Percentiles rank a stretch among this genome's conserved stretches.
These are phyloP conservation scores for Polypterus senegalus DNA, from an alignment of 2,113 vertebrate genomes.

Conservation along the genomic window DNA sequence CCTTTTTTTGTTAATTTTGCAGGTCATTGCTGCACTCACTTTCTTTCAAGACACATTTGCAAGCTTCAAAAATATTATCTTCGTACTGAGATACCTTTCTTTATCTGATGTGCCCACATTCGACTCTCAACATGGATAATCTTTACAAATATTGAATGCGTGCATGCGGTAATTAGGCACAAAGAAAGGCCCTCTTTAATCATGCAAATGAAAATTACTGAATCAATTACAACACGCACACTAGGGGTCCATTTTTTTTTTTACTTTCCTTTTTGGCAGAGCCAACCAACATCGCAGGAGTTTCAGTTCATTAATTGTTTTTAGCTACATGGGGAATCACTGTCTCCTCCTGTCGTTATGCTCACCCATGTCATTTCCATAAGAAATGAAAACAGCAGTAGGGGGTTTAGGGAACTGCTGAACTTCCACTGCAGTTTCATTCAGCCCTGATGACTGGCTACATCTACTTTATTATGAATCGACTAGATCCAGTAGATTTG, in stretches of 20 bases:
- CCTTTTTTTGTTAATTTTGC: too few relatives aligned
- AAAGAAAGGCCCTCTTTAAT: too few relatives aligned
- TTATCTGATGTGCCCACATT: too few relatives aligned
- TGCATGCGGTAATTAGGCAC: too few relatives aligned
- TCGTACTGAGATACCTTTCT: too few relatives aligned
- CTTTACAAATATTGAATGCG: too few relatives aligned
- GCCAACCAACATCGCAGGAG: not conserved
- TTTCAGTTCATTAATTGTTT: conserved; percentile 7
- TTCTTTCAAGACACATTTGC: too few relatives aligned
- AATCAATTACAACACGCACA: not conserved
- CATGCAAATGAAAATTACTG: not conserved
- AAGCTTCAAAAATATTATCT: too few relatives aligned
- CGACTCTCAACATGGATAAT: too few relatives aligned
- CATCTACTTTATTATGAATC: conserved; percentile 3
- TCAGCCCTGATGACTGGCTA: conserved; percentile 10
- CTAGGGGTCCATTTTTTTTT: not conserved
- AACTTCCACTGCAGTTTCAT: conserved; percentile 10
- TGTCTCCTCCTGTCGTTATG: not conserved
- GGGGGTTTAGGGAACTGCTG: conserved; percentile 7
- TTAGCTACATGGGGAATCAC: conserved; percentile 6
- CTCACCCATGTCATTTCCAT: conserved; percentile 16
- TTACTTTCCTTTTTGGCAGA: too few relatives aligned
- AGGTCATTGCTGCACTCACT: too few relatives aligned
- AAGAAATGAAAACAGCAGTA: conserved; percentile 12
- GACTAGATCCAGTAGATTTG: not conserved